A percentile compares a stretch with the other conserved stretches of the same genome.
Conservation (phyloP, 2,797 vertebrate genomes). For the Brachyalestes nurse region DNA sequence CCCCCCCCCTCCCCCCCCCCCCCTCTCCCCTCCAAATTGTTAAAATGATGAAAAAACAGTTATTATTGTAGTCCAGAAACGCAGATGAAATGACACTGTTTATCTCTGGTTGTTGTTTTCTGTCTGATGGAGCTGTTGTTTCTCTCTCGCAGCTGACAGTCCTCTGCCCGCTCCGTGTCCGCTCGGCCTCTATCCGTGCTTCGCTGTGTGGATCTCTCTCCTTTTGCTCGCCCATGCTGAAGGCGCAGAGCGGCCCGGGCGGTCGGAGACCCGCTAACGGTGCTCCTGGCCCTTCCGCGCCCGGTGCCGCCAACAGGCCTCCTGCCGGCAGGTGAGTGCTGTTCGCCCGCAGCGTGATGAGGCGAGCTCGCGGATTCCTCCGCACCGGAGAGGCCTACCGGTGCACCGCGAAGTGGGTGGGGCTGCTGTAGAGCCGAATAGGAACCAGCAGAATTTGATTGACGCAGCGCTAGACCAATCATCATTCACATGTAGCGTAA, state of each 20-base stretch:
- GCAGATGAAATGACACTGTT: too few species aligned
- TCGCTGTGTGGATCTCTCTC: background rate
- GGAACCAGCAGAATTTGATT: background rate
- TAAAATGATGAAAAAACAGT: too few species aligned
- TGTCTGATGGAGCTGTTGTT: too few species aligned
- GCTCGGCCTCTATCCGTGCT: background rate
- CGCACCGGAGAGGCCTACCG: constrained; percentile 77
- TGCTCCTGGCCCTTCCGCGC: constrained; percentile 75
- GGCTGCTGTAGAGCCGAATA: background rate
- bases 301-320: constrained; percentile 72
- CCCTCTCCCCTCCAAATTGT: too few species aligned
- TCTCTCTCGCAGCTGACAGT: background rate
- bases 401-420: constrained; percentile 48
- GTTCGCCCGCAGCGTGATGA: background rate
- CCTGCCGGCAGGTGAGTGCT: constrained; percentile 75
- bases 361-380: constrained; percentile 73
- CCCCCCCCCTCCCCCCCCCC: too few species aligned
- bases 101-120: too few species aligned
- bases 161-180: background rate
- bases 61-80: background rate
- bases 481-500: background rate
- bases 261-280: constrained; percentile 82
- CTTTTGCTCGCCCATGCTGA: constrained; percentile 1
- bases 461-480: constrained; percentile 19
- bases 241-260: constrained; percentile 61